Conservation (phyloP, 2,888 invertebrate genomes). For the Quadriops clusia region DNA sequence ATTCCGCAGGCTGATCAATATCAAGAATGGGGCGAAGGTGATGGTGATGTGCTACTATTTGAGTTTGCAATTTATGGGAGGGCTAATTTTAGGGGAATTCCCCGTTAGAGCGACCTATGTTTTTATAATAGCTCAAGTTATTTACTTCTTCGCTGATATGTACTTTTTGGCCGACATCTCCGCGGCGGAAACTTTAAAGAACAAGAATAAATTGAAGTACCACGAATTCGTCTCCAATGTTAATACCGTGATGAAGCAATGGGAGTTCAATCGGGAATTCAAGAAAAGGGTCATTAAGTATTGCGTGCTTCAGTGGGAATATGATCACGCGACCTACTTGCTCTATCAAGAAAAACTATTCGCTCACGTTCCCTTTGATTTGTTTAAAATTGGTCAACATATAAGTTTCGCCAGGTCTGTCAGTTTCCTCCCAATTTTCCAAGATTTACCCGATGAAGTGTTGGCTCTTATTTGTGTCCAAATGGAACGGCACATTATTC, state of each 20-base stretch:
- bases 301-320: slow-evolving; percentile 41
- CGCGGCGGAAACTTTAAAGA: slow-evolving; percentile 37
- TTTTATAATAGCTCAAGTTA: slow-evolving; percentile 7
- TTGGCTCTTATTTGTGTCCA: slow-evolving; percentile 13
- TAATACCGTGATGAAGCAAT: slow-evolving; percentile 40
- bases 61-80: no score
- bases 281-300: slow-evolving; percentile 39
- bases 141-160: slow-evolving; percentile 10
- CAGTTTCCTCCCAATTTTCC: slow-evolving; percentile 5
- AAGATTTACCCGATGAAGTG: slow-evolving; percentile 9
- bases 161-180: slow-evolving; percentile 30
- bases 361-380: background rate
- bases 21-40: no score
- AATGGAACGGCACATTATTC: slow-evolving; percentile 14
- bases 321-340: slow-evolving; percentile 34
- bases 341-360: slow-evolving; percentile 7
- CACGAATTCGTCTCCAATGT: slow-evolving; percentile 20
- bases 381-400: background rate
- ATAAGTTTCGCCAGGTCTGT: slow-evolving; percentile 9
- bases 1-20: no score
- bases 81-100: no score
- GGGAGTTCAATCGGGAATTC: slow-evolving; percentile 38
- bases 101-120: no score
- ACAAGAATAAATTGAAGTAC: slow-evolving; percentile 21
- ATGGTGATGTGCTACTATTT: no score